These are phyloP conservation scores for Pangasius sanitwongsei DNA, from an alignment of 2,797 vertebrate genomes.

Conservation along the genomic window DNA sequence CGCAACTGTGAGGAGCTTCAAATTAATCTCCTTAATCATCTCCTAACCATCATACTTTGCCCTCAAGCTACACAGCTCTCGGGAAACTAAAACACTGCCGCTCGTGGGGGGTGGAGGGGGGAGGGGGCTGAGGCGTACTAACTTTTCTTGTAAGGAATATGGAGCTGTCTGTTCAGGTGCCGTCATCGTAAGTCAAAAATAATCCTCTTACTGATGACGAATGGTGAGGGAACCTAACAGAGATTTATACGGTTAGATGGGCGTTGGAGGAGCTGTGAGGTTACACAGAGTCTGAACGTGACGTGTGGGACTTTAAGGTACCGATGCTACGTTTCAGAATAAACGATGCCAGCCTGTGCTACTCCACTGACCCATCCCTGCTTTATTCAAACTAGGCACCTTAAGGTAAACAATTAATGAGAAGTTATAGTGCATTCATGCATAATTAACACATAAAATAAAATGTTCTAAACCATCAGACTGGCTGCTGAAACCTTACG, in stretches of 20 bases:
- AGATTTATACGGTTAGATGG: neutral
- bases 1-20: neutral
- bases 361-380: neutral
- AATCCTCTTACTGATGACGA: conserved; percentile 29
- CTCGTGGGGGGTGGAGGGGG: neutral
- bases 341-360: neutral
- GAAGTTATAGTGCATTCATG: neutral
- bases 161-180: conserved; percentile 7
- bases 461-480: neutral
- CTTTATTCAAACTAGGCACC: neutral
- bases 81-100: neutral
- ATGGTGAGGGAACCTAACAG: neutral
- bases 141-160: conserved; percentile 9
- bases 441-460: neutral
- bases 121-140: neutral
- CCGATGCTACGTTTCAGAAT: neutral
- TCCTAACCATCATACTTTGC: neutral
- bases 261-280: neutral
- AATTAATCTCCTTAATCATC: neutral
- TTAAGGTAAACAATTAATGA: neutral
- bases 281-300: neutral
- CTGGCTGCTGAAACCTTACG: neutral
- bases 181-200: conserved; percentile 19
- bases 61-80: conserved; percentile 16
- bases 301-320: neutral